A percentile compares a stretch with the other conserved stretches of the same genome.
These are phyloP conservation scores for Enteromius anoplus DNA, from an alignment of 2,797 vertebrate species.

Conservation along the genomic window DNA sequence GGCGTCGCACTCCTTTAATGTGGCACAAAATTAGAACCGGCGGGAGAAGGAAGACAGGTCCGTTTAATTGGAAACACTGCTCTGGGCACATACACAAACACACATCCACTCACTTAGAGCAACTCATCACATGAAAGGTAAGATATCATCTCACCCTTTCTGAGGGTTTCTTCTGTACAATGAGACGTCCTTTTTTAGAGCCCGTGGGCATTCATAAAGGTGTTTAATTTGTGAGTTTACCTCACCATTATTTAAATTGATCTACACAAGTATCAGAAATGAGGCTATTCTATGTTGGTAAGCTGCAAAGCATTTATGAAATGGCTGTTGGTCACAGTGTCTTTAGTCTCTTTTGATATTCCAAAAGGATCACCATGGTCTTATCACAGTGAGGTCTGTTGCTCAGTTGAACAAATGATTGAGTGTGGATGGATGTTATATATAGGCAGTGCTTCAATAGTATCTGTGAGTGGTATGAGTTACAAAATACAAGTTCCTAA, in stretches of 20 bases:
- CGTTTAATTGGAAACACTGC: slow-evolving; percentile 82
- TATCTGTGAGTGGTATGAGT: not conserved
- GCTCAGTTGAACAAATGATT: slow-evolving; percentile 65
- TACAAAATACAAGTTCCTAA: not conserved
- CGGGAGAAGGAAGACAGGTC: slow-evolving; percentile 78
- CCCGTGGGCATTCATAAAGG: slow-evolving; percentile 79
- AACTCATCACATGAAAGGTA: slow-evolving; percentile 67
- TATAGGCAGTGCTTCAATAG: not conserved
- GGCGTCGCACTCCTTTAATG: slow-evolving; percentile 84
- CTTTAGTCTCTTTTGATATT: slow-evolving; percentile 76
- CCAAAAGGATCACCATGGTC: slow-evolving; percentile 69
- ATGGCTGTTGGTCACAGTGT: slow-evolving; percentile 74
- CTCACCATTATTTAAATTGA: slow-evolving; percentile 84
- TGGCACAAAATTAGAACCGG: slow-evolving; percentile 88
- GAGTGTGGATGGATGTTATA: slow-evolving; percentile 58
- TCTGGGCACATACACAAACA: slow-evolving; percentile 69
- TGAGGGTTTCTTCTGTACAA: slow-evolving; percentile 75
- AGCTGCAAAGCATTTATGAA: slow-evolving; percentile 75
- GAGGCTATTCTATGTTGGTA: slow-evolving; percentile 70
- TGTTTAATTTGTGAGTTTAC: slow-evolving; percentile 85
- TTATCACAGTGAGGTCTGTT: slow-evolving; percentile 79
- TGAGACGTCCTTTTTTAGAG: slow-evolving; percentile 74
- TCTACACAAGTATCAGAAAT: slow-evolving; percentile 76
- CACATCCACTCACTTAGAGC: slow-evolving; percentile 36
- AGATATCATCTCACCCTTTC: slow-evolving; percentile 80